Evolutionary conservation across 2,113 vertebrate species (phyloP).

Genomic region (Phrynosoma blainvillii): DNA sequence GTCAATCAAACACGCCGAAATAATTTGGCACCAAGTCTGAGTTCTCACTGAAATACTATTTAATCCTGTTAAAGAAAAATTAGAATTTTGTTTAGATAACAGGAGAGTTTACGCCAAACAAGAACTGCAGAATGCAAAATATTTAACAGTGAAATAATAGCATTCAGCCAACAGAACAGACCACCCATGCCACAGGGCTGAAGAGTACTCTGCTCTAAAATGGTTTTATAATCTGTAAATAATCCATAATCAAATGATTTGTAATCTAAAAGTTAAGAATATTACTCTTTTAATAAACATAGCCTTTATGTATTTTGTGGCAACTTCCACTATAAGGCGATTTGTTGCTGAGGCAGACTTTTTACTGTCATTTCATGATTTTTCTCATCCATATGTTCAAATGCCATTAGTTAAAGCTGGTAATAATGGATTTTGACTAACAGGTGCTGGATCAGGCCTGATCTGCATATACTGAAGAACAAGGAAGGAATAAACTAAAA

Average conservation of each 20-base stretch:
- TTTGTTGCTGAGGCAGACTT: neutral
- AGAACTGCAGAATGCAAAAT: slow-evolving; percentile 9
- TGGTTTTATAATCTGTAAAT: neutral
- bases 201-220: neutral
- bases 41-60: neutral
- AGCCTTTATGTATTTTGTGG: neutral
- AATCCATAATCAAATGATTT: too few relatives aligned
- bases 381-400: neutral
- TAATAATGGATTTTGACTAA: neutral
- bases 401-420: neutral
- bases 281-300: neutral
- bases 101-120: neutral
- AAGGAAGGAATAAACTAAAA: neutral
- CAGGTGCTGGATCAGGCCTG: neutral
- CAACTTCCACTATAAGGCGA: neutral
- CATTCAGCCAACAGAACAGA: neutral
- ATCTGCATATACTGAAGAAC: neutral
- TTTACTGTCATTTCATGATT: neutral
- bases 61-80: neutral
- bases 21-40: neutral
- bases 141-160: slow-evolving; percentile 13
- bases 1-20: neutral
- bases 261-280: neutral
- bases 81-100: too few relatives aligned
- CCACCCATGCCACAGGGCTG: neutral